These are phyloP conservation scores for Brachyrhaphis roseni DNA, from an alignment of 2,797 vertebrate species.

Conservation along the genomic window DNA sequence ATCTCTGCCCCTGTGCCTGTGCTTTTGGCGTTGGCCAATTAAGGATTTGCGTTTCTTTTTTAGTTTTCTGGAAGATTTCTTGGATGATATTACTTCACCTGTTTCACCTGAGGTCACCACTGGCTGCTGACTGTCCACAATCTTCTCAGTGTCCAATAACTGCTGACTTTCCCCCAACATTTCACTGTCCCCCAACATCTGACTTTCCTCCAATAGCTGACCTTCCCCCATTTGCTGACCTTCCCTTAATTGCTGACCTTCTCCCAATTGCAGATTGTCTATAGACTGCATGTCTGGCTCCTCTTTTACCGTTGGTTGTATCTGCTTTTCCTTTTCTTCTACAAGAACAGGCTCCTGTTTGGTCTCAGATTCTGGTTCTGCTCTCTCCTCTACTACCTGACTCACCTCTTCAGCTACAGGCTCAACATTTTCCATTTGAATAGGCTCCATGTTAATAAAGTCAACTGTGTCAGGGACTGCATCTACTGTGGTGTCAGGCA, in stretches of 20 bases:
- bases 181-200: background rate
- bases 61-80: conserved; percentile 61
- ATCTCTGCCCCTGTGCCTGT: conserved; percentile 67
- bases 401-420: conserved; percentile 38
- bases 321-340: background rate
- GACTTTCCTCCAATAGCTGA: too few species aligned
- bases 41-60: conserved; percentile 79
- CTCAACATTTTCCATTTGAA: conserved; percentile 45
- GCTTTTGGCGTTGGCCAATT: conserved; percentile 80
- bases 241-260: background rate
- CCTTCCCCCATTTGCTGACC: too few species aligned
- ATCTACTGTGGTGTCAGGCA: conserved; percentile 51
- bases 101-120: conserved; percentile 65
- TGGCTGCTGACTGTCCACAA: conserved; percentile 47
- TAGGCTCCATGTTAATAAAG: conserved; percentile 35
- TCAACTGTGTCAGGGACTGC: conserved; percentile 52
- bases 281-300: conserved; percentile 3
- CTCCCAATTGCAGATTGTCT: background rate
- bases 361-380: conserved; percentile 35
- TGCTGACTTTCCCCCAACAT: background rate
- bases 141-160: background rate
- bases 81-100: conserved; percentile 41
- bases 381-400: conserved; percentile 42
- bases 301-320: conserved; percentile 1
- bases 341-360: conserved; percentile 38